Conservation (phyloP, 2,113 vertebrate species). For the Crotalus viridis region DNA sequence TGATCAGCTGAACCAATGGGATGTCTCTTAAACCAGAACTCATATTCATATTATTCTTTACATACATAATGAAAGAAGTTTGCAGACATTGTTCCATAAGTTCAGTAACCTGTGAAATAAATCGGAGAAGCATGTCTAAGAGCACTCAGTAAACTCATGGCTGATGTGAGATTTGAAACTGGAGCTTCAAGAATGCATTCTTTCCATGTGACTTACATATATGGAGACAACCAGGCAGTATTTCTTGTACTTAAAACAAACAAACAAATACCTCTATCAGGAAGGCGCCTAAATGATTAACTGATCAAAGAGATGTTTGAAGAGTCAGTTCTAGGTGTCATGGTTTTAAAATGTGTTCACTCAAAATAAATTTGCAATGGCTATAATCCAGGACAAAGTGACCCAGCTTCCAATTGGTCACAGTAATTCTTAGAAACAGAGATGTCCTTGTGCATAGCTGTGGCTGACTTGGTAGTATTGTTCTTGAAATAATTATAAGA, state of each 20-base stretch:
- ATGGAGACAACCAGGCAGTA: neutral
- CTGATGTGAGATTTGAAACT: neutral
- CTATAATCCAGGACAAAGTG: neutral
- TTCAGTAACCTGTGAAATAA: neutral
- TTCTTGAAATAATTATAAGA: neutral
- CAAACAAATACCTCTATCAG: neutral
- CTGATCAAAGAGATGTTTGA: neutral
- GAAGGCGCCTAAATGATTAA: neutral
- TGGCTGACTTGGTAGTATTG: neutral
- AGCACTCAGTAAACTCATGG: neutral
- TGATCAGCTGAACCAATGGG: neutral
- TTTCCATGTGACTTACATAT: neutral
- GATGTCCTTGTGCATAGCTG: neutral
- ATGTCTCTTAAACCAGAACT: neutral
- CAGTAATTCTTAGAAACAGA: neutral
- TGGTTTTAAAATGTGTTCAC: neutral
- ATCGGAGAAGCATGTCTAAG: neutral
- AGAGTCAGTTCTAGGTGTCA: neutral
- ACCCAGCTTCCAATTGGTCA: neutral
- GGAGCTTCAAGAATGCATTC: neutral
- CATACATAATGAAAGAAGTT: neutral
- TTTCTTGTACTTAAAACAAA: neutral
- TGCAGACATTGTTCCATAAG: neutral
- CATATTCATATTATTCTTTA: neutral
- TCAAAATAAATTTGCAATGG: neutral